Evolutionary conservation across 1,140 invertebrate species (phyloP).

Genomic region (Orius insidiosus): DNA sequence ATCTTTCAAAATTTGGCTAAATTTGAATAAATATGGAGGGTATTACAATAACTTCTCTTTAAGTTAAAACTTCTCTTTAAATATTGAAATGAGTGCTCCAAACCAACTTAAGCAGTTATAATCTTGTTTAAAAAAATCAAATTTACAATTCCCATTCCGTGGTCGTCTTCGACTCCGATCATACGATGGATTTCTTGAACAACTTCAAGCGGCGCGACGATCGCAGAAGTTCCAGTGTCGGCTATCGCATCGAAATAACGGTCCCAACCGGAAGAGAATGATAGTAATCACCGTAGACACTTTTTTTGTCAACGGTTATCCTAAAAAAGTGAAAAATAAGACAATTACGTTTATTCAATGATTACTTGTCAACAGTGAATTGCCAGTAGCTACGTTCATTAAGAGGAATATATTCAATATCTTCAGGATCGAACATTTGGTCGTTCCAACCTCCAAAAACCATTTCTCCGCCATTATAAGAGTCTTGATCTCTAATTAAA

Average conservation of each 20-base stretch:
- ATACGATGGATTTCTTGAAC: background rate
- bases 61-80: too few relatives aligned
- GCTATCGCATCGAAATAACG: conserved; percentile 1
- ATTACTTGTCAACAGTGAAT: conserved; percentile 10
- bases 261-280: background rate
- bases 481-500: background rate
- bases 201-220: background rate
- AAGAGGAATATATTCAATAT: conserved; percentile 8
- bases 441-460: conserved; percentile 14
- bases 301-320: background rate
- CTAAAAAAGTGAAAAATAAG: conserved; percentile 1
- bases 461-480: conserved; percentile 7
- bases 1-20: too few relatives aligned
- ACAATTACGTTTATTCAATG: background rate
- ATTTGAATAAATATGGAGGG: too few relatives aligned
- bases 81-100: too few relatives aligned
- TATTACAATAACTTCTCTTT: too few relatives aligned
- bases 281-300: background rate
- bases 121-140: background rate
- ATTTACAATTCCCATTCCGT: background rate
- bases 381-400: background rate
- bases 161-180: background rate
- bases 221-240: conserved; percentile 2
- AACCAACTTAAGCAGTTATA: too few relatives aligned
- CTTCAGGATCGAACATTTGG: conserved; percentile 3